A percentile compares a stretch with the other conserved stretches of the same genome.
Conservation (phyloP, 2,113 vertebrate genomes). For the Cynoglossus semilaevis region DNA sequence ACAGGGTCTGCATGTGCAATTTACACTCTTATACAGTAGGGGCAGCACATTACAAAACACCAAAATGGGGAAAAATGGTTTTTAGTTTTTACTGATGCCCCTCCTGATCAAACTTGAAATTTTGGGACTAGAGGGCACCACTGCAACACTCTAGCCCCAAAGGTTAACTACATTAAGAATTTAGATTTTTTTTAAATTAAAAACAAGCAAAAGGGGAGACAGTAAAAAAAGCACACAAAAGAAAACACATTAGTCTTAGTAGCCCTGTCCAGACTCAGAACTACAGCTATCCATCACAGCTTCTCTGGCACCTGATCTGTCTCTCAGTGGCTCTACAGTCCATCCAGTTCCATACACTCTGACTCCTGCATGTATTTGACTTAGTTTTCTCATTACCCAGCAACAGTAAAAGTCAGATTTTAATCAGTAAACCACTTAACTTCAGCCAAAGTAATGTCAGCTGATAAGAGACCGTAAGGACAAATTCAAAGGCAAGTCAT, state of each 20-base stretch:
- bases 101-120: too few species aligned
- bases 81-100: too few species aligned
- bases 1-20: too few species aligned
- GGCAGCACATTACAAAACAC: too few species aligned
- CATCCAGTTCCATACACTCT: neutral
- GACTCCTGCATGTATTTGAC: slow-evolving; percentile 8
- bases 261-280: slow-evolving; percentile 11
- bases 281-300: slow-evolving; percentile 21
- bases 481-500: neutral
- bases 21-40: too few species aligned
- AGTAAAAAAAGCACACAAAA: too few species aligned
- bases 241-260: neutral
- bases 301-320: slow-evolving; percentile 9
- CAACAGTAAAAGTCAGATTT: neutral
- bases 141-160: too few species aligned
- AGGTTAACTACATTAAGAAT: too few species aligned
- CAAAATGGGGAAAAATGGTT: too few species aligned
- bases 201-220: too few species aligned
- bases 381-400: slow-evolving; percentile 1
- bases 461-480: slow-evolving; percentile 15
- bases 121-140: too few species aligned
- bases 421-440: slow-evolving; percentile 10
- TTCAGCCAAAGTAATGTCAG: slow-evolving; percentile 22
- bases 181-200: too few species aligned
- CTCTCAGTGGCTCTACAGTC: slow-evolving; percentile 1